Base-by-base conservation (phyloP, 2,888 invertebrate genomes). In the Lomographa bimaculata region DNA sequence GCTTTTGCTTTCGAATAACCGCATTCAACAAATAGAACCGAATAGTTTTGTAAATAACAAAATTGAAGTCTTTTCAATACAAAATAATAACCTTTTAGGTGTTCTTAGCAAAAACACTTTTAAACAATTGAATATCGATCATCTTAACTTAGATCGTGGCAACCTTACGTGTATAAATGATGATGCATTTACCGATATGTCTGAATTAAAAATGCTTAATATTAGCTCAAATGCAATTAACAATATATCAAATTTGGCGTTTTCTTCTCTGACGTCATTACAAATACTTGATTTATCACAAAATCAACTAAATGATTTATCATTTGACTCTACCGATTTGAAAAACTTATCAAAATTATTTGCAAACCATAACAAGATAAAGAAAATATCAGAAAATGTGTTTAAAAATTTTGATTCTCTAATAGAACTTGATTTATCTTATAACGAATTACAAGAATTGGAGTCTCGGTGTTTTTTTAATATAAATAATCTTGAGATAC, bases 241-340 rank as follows among this genome's bases (percentile, higher is more conserved):
- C 4, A 20, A 19, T 10, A 33, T 53, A 27, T 50, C 53, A 4
- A 2, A 7, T 5, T 39, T 41, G 1, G 33, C 53, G n/a, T 53
- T 53, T 19, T 36, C 14, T 3, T 32, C 38, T 7, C 34, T 53
- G 25, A 14, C 28, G 3, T 27, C 16, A 5, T 20, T 53, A 9
- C 10, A 36, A 3, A 12, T 7, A 0, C 14, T 54, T 12, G 50
- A 54, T 25, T 27, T 54, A 12, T 54, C 54, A 5, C 24, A 46
- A 23, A 54, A 54, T 20, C 8, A 20, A 14, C 34, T 54, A 12
- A 24, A 32, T 4, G 21, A 44, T 1, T 8, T 54, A 6, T 26
- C 24, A 17, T 44, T 54, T 36, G 35, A 40, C 4, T 49, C 30
- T n/a, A 17, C 14, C 7, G 24, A 12, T 25, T 19, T 54, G 3